Base-by-base conservation (phyloP, 2,797 vertebrate species). In the Coracias cyanogaster region DNA sequence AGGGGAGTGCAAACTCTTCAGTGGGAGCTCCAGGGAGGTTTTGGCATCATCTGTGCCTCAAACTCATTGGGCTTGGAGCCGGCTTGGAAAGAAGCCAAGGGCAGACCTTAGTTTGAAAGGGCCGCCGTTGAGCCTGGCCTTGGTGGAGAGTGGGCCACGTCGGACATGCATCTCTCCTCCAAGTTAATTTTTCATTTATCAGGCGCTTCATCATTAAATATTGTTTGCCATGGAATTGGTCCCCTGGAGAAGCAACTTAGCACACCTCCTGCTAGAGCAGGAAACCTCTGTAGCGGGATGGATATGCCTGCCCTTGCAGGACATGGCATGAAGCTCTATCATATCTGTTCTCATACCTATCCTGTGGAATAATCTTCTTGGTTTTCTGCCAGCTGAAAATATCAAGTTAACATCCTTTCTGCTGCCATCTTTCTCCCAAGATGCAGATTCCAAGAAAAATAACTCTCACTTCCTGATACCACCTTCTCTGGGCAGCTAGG, bases 21-120 rank as follows among this genome's bases (percentile, higher is more conserved):
- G 54, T 60, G 52, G 94, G 96, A 95, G 94, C 97, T 98, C 98
- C 93, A 33, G 96, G 98, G 97, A 97, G 96, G 92, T 97, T 97
- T 92, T 97, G 97, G 97, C 97, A 97, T 97, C 98, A 94, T 97
- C 97, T 95, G 95, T 26, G 89, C 86, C 82, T 96, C 89, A 88
- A 87, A 93, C 94, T 97, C 93, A 4, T 94, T 96, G 95, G 98
- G 96, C 96, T 97, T 37, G 4, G 85, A 97, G 96, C 95, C 93
- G 76, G 94, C 72, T 90, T 98, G 98, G 97, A 97, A 72, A 65
- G 14, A 3, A 1, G 94, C 97, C 98, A 97, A 97, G 93, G 97
- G 96, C 95, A 97, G 94, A 54, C 46, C 85, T 57, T 31, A 31
- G 94, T 94, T 94, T 93, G 97, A 94, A 96, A 92, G 77, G 83